A percentile compares a stretch with the other conserved stretches of the same genome.
Conservation (phyloP, 2,888 invertebrate species). For the Harpalus rufipes region DNA sequence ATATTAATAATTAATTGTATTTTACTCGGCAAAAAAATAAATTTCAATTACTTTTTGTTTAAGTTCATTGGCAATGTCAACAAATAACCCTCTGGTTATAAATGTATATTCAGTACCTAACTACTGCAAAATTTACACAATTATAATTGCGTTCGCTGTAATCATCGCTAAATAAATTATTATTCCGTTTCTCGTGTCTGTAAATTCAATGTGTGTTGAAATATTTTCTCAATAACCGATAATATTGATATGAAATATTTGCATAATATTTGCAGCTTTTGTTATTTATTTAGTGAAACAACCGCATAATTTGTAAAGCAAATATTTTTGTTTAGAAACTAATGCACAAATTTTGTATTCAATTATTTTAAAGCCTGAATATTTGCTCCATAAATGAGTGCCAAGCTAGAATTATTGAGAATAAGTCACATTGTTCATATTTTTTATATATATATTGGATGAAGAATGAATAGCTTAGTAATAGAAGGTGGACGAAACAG, state of each 20-base stretch:
- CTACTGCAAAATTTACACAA: background rate
- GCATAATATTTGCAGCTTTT: background rate
- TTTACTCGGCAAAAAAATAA: background rate
- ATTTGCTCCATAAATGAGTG: background rate
- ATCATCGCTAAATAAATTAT: background rate
- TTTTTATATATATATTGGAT: no score
- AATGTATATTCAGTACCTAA: background rate
- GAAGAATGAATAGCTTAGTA: no score
- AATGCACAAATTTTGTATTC: background rate
- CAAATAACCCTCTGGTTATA: background rate
- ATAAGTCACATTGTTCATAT: no score
- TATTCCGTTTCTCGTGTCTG: background rate
- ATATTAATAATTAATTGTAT: background rate
- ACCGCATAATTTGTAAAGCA: background rate
- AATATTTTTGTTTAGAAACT: background rate
- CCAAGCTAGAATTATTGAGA: no score
- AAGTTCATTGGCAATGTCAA: background rate
- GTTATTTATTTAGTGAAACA: background rate
- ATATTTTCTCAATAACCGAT: background rate
- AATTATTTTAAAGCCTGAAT: background rate
- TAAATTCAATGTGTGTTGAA: background rate
- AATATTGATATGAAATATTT: background rate
- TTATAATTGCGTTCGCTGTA: background rate
- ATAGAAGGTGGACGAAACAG: no score
- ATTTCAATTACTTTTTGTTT: background rate